Percentiles rank a stretch among this genome's conserved stretches.
These are phyloP conservation scores for Heliconius hewitsoni DNA, from an alignment of 1,140 invertebrate genomes.

Conservation along the genomic window DNA sequence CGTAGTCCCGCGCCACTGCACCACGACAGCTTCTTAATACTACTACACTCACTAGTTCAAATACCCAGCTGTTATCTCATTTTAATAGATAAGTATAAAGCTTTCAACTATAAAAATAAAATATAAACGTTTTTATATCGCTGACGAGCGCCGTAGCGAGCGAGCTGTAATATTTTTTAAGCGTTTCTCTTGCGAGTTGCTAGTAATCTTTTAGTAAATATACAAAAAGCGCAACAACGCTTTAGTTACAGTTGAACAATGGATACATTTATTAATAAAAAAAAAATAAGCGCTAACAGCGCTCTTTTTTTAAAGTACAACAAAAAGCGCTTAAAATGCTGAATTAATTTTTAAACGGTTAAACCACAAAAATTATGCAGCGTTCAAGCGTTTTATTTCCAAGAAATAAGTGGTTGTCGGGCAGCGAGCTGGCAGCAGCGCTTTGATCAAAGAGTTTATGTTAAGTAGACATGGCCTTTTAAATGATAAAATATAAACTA, in stretches of 20 bases:
- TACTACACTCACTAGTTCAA: background rate
- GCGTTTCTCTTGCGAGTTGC: background rate
- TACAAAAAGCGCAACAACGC: background rate
- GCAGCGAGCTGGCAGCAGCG: constrained; percentile 31
- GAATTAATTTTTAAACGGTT: background rate
- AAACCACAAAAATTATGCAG: background rate
- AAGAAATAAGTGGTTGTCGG: background rate
- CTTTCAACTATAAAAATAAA: background rate
- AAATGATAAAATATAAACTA: too few relatives aligned
- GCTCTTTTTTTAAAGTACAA: background rate
- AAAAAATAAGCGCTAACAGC: background rate
- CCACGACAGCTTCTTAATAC: background rate
- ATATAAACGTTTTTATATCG: background rate
- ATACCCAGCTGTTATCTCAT: background rate
- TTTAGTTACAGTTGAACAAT: too few relatives aligned
- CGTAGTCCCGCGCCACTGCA: too few relatives aligned
- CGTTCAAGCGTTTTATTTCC: background rate
- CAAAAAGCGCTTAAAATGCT: constrained; percentile 19
- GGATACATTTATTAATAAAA: background rate
- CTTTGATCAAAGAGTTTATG: background rate
- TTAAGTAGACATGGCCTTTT: constrained; percentile 7
- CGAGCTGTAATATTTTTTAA: background rate
- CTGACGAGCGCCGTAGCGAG: background rate
- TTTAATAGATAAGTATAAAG: background rate
- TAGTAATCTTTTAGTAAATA: background rate